A percentile compares a stretch with the other conserved stretches of the same genome.
Conservation (phyloP, 2,797 vertebrate genomes). For the Acrossocheilus fasciatus region DNA sequence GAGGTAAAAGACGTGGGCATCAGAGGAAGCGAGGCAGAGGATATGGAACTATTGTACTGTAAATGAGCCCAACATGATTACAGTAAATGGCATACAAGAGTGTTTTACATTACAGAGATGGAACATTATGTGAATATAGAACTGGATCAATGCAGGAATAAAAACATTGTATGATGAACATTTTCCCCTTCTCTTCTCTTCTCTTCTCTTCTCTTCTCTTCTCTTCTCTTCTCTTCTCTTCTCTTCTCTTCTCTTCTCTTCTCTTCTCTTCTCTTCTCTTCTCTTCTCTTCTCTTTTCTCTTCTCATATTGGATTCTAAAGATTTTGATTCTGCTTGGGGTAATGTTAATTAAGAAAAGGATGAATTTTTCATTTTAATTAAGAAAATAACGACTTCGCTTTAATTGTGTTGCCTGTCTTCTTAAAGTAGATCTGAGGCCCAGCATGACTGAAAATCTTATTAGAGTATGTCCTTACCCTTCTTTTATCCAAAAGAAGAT, state of each 20-base stretch:
- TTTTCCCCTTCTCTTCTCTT: neutral
- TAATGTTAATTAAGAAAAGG: conserved; percentile 35
- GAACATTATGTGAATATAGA: neutral
- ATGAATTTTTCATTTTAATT: conserved; percentile 48
- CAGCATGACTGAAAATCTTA: conserved; percentile 19
- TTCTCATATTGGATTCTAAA: neutral
- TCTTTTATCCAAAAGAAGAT: conserved; percentile 3
- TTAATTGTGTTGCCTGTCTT: conserved; percentile 46
- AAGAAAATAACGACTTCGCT: conserved; percentile 50
- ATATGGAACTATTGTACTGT: conserved; percentile 6
- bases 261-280: neutral
- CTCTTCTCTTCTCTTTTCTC: neutral
- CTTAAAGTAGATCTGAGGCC: conserved; percentile 33
- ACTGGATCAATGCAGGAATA: conserved; percentile 1
- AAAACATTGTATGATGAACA: neutral
- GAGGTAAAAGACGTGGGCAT: conserved; percentile 8
- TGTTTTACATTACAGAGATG: conserved; percentile 10
- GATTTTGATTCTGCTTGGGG: neutral
- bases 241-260: neutral
- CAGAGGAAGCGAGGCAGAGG: conserved; percentile 6
- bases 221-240: neutral
- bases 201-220: no score
- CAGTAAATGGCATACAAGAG: conserved; percentile 1
- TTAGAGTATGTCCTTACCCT: conserved; percentile 2
- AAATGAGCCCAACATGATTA: neutral